Percentiles rank a stretch among this genome's conserved stretches.
phyloP scores from a whole-genome alignment of 2,113 vertebrate genomes.

The Xiphophorus couchianus region DNA sequence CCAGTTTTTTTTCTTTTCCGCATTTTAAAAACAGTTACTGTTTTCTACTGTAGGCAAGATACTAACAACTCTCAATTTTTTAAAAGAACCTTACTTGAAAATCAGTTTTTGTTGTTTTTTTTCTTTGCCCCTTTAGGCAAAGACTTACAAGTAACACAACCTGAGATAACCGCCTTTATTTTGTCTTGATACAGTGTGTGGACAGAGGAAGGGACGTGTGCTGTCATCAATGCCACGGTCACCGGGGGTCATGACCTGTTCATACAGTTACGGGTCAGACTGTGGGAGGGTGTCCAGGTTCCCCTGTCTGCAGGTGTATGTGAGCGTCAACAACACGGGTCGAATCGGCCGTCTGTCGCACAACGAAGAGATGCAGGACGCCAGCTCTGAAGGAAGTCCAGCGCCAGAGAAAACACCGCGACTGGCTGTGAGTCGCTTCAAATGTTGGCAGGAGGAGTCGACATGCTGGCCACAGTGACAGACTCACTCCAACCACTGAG shows the following conservation, averaged over 20 bases:
- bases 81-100: too few relatives aligned
- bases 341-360: constrained; percentile 89
- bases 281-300: constrained; percentile 92
- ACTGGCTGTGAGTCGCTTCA: constrained; percentile 54
- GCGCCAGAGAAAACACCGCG: constrained; percentile 52
- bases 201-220: constrained; percentile 91
- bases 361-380: constrained; percentile 90
- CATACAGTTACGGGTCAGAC: constrained; percentile 92
- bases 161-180: constrained; percentile 38
- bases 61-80: too few relatives aligned
- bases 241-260: constrained; percentile 90
- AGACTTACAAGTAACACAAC: constrained; percentile 8
- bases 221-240: constrained; percentile 88
- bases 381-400: constrained; percentile 88
- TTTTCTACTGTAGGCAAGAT: too few relatives aligned
- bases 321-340: constrained; percentile 91
- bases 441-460: constrained; percentile 54
- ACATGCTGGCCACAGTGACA: constrained; percentile 44
- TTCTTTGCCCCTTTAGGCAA: too few relatives aligned
- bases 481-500: constrained; percentile 4
- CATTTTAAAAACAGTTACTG: too few relatives aligned
- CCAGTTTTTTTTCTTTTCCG: too few relatives aligned
- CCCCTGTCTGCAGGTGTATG: constrained; percentile 94
- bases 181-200: constrained; percentile 83
- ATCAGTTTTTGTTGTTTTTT: too few relatives aligned